These are phyloP conservation scores for Knipowitschia caucasica DNA, from an alignment of 2,797 vertebrate genomes.

Conservation along the genomic window DNA sequence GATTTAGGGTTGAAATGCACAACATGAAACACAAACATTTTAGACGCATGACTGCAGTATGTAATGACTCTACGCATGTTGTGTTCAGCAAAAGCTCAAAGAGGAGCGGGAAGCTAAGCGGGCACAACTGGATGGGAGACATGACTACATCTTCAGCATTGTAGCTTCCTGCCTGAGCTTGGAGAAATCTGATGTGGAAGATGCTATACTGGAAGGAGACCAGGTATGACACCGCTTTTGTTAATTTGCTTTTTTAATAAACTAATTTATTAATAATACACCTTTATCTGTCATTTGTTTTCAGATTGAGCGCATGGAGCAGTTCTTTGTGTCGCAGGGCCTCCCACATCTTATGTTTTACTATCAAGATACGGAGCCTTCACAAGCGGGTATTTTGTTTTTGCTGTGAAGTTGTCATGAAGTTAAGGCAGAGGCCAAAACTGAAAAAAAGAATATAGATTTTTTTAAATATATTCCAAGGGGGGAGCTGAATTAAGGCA, in stretches of 20 bases:
- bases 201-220: conserved; percentile 85
- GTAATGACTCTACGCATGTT: too few species aligned
- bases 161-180: conserved; percentile 83
- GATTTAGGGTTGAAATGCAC: too few species aligned
- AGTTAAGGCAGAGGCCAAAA: too few species aligned
- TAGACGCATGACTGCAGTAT: conserved; percentile 33
- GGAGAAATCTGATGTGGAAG: conserved; percentile 87
- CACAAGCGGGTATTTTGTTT: conserved; percentile 69
- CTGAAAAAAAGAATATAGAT: too few species aligned
- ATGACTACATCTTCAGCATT: conserved; percentile 85
- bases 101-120: conserved; percentile 91
- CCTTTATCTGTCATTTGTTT: too few species aligned
- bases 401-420: too few species aligned
- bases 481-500: too few species aligned
- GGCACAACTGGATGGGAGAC: conserved; percentile 84
- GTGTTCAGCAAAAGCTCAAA: conserved; percentile 87
- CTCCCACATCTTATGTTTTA: conserved; percentile 88
- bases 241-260: neutral
- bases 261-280: neutral
- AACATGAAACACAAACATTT: too few species aligned
- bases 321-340: conserved; percentile 82
- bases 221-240: conserved; percentile 74
- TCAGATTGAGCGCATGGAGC: conserved; percentile 88
- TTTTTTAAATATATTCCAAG: too few species aligned
- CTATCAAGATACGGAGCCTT: conserved; percentile 81